A percentile compares a stretch with the other conserved stretches of the same genome.
These are phyloP conservation scores for Apodemus speciosus DNA, from an alignment of 2,113 vertebrate genomes.

Conservation along the genomic window DNA sequence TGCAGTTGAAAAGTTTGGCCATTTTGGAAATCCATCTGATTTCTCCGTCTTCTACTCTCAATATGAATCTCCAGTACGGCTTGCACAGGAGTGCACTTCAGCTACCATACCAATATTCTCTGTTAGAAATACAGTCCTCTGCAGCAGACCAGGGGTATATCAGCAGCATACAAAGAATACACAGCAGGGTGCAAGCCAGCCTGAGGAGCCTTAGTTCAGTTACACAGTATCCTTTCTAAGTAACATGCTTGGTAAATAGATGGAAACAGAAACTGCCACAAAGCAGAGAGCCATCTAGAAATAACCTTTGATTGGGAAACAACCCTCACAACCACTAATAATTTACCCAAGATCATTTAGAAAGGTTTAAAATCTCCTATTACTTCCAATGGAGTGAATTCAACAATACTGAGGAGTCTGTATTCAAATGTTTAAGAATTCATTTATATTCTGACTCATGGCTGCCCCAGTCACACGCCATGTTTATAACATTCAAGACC, in stretches of 20 bases:
- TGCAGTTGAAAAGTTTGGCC: slow-evolving; percentile 46
- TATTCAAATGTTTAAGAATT: slow-evolving; percentile 12
- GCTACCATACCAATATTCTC: background rate
- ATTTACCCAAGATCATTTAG: background rate
- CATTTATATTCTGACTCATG: background rate
- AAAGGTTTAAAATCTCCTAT: background rate
- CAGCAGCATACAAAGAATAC: slow-evolving; percentile 26
- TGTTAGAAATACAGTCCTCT: slow-evolving; percentile 16
- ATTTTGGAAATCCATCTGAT: slow-evolving; percentile 30
- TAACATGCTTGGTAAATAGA: slow-evolving; percentile 33
- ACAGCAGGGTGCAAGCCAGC: slow-evolving; percentile 44
- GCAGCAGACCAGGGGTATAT: slow-evolving; percentile 20
- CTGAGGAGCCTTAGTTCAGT: background rate
- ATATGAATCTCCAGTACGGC: background rate
- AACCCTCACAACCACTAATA: slow-evolving; percentile 25
- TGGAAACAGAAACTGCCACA: slow-evolving; percentile 34
- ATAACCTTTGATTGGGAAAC: slow-evolving; percentile 43
- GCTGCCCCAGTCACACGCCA: background rate
- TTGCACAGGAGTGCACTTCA: background rate
- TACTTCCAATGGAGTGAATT: slow-evolving; percentile 53
- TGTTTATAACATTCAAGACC: background rate
- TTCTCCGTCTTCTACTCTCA: slow-evolving; percentile 20
- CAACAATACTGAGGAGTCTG: slow-evolving; percentile 14
- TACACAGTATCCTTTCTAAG: background rate
- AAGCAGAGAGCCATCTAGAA: slow-evolving; percentile 45